A percentile compares a stretch with the other conserved stretches of the same genome.
These are phyloP conservation scores for Oreotrochilus melanogaster DNA, from an alignment of 2,113 vertebrate species.

Conservation along the genomic window DNA sequence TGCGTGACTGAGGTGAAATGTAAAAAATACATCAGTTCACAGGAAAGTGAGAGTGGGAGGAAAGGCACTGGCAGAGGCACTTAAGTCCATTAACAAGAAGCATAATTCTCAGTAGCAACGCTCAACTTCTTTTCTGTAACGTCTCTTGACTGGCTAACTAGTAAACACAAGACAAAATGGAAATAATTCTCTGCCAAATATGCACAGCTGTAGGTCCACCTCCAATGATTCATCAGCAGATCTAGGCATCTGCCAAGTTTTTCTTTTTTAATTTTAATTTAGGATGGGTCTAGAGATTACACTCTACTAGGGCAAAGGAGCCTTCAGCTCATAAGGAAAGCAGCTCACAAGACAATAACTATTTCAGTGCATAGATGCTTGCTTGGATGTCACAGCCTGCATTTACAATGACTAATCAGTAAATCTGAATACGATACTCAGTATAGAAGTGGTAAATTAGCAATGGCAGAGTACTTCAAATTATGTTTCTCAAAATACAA, in stretches of 20 bases:
- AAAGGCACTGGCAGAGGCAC: neutral
- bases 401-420: slow-evolving; percentile 68
- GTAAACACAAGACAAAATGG: slow-evolving; percentile 39
- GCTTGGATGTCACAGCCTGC: slow-evolving; percentile 24
- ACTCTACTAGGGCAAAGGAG: slow-evolving; percentile 25
- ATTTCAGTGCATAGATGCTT: slow-evolving; percentile 42
- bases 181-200: slow-evolving; percentile 36
- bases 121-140: neutral
- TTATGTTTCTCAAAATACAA: slow-evolving; percentile 62
- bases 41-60: neutral
- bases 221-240: slow-evolving; percentile 42
- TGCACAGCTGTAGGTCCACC: slow-evolving; percentile 57
- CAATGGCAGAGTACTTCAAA: slow-evolving; percentile 50
- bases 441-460: slow-evolving; percentile 59
- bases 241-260: slow-evolving; percentile 45
- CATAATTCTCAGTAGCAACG: neutral
- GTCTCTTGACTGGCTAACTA: slow-evolving; percentile 33
- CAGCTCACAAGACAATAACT: slow-evolving; percentile 43
- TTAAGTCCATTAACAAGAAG: slow-evolving; percentile 3
- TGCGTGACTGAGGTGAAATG: neutral
- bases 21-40: neutral
- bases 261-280: slow-evolving; percentile 49
- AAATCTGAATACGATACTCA: slow-evolving; percentile 48
- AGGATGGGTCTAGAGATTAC: slow-evolving; percentile 16
- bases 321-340: neutral